Base-by-base conservation (phyloP, 2,113 vertebrate genomes). In the Gavialis gangeticus region DNA sequence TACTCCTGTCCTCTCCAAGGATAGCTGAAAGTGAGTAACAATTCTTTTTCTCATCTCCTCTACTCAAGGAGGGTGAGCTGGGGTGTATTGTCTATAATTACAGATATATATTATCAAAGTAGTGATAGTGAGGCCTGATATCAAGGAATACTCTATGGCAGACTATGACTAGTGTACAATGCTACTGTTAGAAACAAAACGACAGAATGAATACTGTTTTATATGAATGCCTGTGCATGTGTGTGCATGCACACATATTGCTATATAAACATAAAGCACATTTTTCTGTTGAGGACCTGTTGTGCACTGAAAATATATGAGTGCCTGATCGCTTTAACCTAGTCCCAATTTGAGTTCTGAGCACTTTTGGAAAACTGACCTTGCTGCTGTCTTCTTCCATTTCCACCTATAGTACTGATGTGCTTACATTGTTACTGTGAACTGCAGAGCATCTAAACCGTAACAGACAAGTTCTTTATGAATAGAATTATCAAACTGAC, bases 131-230 rank as follows among this genome's bases (percentile, higher is more conserved):
- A 84, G 64, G 28, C 73, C 58, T 10, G 46, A 28, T 15, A 75
- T 12, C 59, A 75, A 83, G 17, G 21, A 30, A 66, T 25, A 75
- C 56, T 59, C 28, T 37, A 14, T 18, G 37, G 67, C 59, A 83
- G 28, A 67, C 4, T 69, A 1, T 71, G 9, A 34, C 8, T 58
- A 30, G 84, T 27, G 27, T 37, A 56, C 0, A 1, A 58, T 22
- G 15, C 3, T 5, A 71, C 69, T 37, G 11, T 22, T 76, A 80
- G 62, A 81, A 77, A 25, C 2, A 2, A 78, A 56, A 24, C 24
- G 4, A 22, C 63, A 25, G 75, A 84, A 30, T 28, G 21, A 54
- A 27, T 62, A n/a, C 21, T 2, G 6, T 85, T 14, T 73, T 73
- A 37, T 37, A 17, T 6, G 25, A 37, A 73, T 46, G 34, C 21